These are phyloP conservation scores for Drosophila kokeensis DNA, from an alignment of 2,888 invertebrate genomes.

Conservation along the genomic window DNA sequence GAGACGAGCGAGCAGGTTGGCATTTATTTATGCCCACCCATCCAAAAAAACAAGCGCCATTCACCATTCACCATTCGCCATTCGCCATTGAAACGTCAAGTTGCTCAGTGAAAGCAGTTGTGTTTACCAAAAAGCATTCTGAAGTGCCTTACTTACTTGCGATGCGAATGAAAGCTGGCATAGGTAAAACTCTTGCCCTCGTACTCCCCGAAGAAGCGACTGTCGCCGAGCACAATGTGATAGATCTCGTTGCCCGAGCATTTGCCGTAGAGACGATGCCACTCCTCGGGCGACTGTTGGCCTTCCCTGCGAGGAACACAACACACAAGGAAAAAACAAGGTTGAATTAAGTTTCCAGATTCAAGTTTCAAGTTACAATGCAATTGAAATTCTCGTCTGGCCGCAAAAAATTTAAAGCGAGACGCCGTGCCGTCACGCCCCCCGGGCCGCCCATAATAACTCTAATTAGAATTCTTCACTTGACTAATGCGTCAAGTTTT, in stretches of 20 bases:
- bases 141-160: slow-evolving; percentile 90
- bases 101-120: slow-evolving; percentile 13
- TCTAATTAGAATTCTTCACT: slow-evolving; percentile 53
- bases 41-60: neutral
- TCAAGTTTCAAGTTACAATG: slow-evolving; percentile 30
- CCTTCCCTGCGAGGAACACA: slow-evolving; percentile 79
- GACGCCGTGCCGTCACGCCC: neutral
- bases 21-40: slow-evolving; percentile 22
- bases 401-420: slow-evolving; percentile 15
- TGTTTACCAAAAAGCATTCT: slow-evolving; percentile 25
- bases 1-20: slow-evolving; percentile 9
- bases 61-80: neutral
- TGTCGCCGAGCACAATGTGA: slow-evolving; percentile 97
- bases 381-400: slow-evolving; percentile 29
- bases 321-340: neutral
- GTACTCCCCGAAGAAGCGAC: slow-evolving; percentile 98
- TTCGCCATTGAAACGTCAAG: slow-evolving; percentile 13
- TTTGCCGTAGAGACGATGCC: slow-evolving; percentile 99
- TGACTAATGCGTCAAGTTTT: slow-evolving; percentile 55
- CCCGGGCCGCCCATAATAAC: neutral
- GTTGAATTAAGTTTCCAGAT: slow-evolving; percentile 31
- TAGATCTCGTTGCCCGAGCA: slow-evolving; percentile 99
- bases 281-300: slow-evolving; percentile 92
- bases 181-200: slow-evolving; percentile 99
- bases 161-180: slow-evolving; percentile 99